Conservation (phyloP, 2,797 vertebrate genomes). For the Decapterus maruadsi region DNA sequence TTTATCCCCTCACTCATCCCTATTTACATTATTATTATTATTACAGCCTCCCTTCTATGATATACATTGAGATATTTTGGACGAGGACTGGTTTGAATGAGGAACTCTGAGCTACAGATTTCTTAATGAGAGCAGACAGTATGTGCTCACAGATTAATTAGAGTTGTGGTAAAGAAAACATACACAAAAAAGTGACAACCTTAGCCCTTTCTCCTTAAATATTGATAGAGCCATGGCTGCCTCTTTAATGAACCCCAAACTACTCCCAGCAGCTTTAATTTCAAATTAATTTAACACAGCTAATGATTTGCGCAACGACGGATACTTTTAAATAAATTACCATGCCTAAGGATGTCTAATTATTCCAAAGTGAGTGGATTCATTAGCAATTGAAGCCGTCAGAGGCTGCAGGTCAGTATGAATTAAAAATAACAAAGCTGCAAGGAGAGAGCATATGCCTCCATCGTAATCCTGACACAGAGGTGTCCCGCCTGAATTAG, state of each 20-base stretch:
- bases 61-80: conserved; percentile 16
- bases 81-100: conserved; percentile 2
- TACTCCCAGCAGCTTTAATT: conserved; percentile 90
- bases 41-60: conserved; percentile 52
- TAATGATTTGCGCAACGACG: conserved; percentile 89
- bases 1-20: conserved; percentile 69
- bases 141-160: conserved; percentile 10
- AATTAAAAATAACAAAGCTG: conserved; percentile 90
- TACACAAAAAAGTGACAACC: conserved; percentile 64
- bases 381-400: conserved; percentile 91
- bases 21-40: conserved; percentile 67
- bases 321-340: conserved; percentile 93
- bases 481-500: conserved; percentile 90
- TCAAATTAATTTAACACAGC: conserved; percentile 92
- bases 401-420: conserved; percentile 86
- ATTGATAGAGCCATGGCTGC: conserved; percentile 81
- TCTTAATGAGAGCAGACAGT: conserved; percentile 8
- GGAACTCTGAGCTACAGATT: background rate
- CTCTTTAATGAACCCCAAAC: conserved; percentile 88
- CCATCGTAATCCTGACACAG: conserved; percentile 88
- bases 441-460: conserved; percentile 87
- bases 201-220: conserved; percentile 81
- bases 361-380: conserved; percentile 91
- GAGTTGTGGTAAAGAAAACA: background rate
- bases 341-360: conserved; percentile 92